Evolutionary conservation across 1,140 invertebrate genomes (phyloP), one percentile per base, ranked within the genome.

Genomic region (Piezodorus guildinii): DNA sequence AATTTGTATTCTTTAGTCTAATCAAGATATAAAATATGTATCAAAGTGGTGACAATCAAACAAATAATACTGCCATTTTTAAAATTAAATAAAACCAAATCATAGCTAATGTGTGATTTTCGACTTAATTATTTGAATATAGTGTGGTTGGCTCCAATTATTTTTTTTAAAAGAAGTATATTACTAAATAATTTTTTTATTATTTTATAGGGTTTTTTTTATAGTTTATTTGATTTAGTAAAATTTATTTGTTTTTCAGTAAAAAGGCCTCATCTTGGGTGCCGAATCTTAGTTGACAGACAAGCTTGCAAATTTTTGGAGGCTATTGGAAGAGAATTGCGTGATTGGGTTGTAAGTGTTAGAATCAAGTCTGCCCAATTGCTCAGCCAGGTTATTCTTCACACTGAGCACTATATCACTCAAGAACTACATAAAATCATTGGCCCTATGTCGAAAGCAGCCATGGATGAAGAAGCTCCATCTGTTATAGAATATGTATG

Each of bases 311-410:
- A 86, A 71, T 77, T 91, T 21, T 68, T 88, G 5, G 76, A 77
- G 51, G 82, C 81, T 9, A 77, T 91, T 54, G 71, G 78, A n/a
- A 73, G 75, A 4, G 89, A 91, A 71, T 74, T 90, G 0, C 70
- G 72, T 4, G 83, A 89, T 73, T 91, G 89, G 89, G 79, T 86
- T 62, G 75, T 76, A 9, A 82, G 85, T 68, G 79, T 86, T 15
- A 77, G 86, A 69, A 71, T 88, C 16, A 85, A 88, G 64, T 82
- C 86, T n/a, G 79, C 85, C 0, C 82, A 86, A 65, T 74, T 91
- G 4, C 72, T 91, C 1, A 85, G 83, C 69, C 76, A 82, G 52
- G 72, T 90, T 52, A 75, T 84, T 34, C 74, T 89, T 0, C 83
- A 89, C 70, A 79, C 80, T 23, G 88, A 91, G 72, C 76, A 81